Evolutionary conservation across 2,113 vertebrate species (phyloP), one percentile per base, ranked within the genome.

Genomic region (Ptyas mucosa): DNA sequence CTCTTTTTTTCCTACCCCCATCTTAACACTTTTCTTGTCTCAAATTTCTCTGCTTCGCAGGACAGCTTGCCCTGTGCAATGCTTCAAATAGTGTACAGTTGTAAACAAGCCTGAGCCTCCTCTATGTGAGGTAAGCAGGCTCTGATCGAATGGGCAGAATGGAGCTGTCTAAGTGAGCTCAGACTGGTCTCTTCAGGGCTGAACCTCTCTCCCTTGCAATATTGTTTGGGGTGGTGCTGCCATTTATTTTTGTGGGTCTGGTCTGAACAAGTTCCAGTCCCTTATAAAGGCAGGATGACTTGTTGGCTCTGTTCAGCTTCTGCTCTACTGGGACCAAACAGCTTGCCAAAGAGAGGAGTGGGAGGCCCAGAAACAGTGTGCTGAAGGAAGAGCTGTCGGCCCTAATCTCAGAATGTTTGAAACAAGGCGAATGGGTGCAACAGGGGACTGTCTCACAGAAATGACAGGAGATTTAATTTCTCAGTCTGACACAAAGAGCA

Each of bases 271-370:
- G 96, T 86, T 91, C 0, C 0, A n/a, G 85, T 85, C 43, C 92
- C 46, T 95, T 95, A 97, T 95, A 97, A 97, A 92, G 51, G 43
- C 49, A 87, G 52, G 58, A 85, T 90, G 93, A 89, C 94, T 49
- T 81, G 18, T 43, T 54, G 87, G 92, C 85, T 94, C 21, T 26
- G n/a, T 12, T 0, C 8, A 91, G 86, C 92, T 29, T 52, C 0
- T 0, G 88, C 54, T 89, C 51, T 12, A 85, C 85, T 87, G 85
- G 61, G 34, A 51, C 51, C 61, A 75, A 54, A 43, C 8, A 9
- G 64, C 3, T 93, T 29, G 75, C 46, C 92, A 43, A 29, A 24
- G 9, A 54, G n/a, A 52, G 18, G 5, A 61, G 87, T 52, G 53
- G 88, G 85, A 81, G 29, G 8, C 0, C 29, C 21, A 49, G 52